Evolutionary conservation across 2,888 invertebrate species (phyloP), one percentile per base, ranked within the genome.

Genomic region (Xylota sylvarum): DNA sequence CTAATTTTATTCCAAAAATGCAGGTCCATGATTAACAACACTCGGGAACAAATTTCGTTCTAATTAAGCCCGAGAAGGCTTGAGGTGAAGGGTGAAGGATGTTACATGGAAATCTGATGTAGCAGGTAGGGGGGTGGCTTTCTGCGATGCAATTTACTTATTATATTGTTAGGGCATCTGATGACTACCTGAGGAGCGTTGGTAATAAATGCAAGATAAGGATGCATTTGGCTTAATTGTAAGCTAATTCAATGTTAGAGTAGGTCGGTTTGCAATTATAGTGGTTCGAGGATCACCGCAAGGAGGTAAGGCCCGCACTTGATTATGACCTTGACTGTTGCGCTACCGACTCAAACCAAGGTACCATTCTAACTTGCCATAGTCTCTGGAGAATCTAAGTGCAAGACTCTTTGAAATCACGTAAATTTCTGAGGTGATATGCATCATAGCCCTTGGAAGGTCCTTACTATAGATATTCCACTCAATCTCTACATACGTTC

Each of bases 1-100:
- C 81, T 85, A 85, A 85, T 81, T 81, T 76, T 81, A 85, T 80
- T 84, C 76, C 72, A 64, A 65, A 78, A 85, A 81, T 85, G 76
- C 70, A 81, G 65, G 27, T 67, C 60, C 72, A 73, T 69, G 73
- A 69, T 79, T 56, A 84, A 35, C 10, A 67, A 19, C 37, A 69
- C 80, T 70, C 74, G 58, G 67, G 46, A 81, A 65, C 72, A 81
- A 85, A 81, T 81, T 85, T 72, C 56, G 40, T 32, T 76, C 81
- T 85, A 81, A 81, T 85, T 85, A 76, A 65, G 65, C 32, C 19
- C 32, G 60, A 37, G 62, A 74, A 46, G 52, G 55, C 60, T 73
- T 65, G n/a, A 4, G 7, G 7, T 37, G n/a, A n/a, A 0, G 1
- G 7, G 30, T 50, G 46, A 14, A 5, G 46, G 32, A 27, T 10